Percentiles rank a stretch among this genome's conserved stretches.
phyloP scores from a whole-genome alignment of 92 coral and sea anemone species.

The Desmophyllum pertusum region DNA sequence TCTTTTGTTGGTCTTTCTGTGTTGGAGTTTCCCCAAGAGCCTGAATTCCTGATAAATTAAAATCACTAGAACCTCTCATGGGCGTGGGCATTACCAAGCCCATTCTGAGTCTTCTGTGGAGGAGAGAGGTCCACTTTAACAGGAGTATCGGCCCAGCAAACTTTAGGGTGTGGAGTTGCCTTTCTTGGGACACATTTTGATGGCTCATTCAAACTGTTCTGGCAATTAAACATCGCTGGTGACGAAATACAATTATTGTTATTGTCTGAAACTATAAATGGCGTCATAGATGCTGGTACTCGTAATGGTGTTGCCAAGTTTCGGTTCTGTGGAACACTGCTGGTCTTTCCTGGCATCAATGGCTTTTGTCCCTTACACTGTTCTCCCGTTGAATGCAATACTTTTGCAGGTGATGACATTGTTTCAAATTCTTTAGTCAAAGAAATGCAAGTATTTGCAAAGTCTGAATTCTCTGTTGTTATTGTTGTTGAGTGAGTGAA shows the following conservation, averaged over 20 bases:
- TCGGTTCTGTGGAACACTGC: not conserved
- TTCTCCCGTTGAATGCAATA: not conserved
- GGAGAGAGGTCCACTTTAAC: not conserved
- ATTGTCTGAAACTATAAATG: not conserved
- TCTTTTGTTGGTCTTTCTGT: conserved; percentile 3
- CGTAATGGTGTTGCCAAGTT: conserved; percentile 16
- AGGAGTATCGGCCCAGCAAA: conserved; percentile 61
- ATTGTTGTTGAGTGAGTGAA: conserved; percentile 11
- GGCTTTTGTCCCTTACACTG: not conserved
- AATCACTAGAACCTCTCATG: conserved; percentile 1
- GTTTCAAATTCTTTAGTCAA: conserved; percentile 65
- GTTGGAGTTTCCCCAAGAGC: conserved; percentile 21
- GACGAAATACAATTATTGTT: not conserved
- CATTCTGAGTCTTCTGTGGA: conserved; percentile 10
- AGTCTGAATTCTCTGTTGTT: conserved; percentile 20
- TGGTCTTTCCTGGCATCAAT: not conserved
- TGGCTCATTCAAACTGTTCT: not conserved
- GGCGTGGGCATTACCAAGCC: not conserved
- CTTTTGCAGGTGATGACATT: conserved; percentile 17
- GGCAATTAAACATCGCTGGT: not conserved
- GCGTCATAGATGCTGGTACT: conserved; percentile 6
- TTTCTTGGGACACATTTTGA: not conserved
- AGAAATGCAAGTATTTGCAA: conserved; percentile 51
- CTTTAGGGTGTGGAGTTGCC: conserved; percentile 41
- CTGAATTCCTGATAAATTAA: conserved; percentile 30